phyloP scores from a whole-genome alignment of 37 sponge, comb jelly and placozoan species.

The Trichoplax adhaerens region DNA sequence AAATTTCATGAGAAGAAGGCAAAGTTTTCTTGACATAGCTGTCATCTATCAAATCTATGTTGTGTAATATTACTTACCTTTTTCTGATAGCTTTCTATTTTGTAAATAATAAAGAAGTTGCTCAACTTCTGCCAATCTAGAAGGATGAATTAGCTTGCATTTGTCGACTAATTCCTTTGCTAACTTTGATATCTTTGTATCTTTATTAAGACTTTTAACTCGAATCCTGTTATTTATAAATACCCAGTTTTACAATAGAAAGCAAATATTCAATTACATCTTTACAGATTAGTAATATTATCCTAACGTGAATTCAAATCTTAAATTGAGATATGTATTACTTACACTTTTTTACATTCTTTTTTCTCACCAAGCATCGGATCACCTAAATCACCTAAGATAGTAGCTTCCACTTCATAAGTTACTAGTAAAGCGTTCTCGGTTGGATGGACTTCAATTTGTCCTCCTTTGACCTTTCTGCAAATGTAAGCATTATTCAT shows the following conservation, averaged over 20 bases:
- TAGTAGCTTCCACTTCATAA: slow-evolving; percentile 62
- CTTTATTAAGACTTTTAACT: slow-evolving; percentile 26
- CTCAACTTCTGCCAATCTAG: slow-evolving; percentile 63
- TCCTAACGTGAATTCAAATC: no score
- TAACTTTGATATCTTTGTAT: slow-evolving; percentile 33
- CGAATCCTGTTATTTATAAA: slow-evolving; percentile 23
- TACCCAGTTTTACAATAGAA: no score
- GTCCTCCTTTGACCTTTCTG: slow-evolving; percentile 45
- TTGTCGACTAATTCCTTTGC: slow-evolving; percentile 45
- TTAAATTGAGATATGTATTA: no score
- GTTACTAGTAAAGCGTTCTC: slow-evolving; percentile 64
- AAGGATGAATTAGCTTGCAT: slow-evolving; percentile 46
- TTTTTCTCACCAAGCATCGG: slow-evolving; percentile 67
- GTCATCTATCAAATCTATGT: no score
- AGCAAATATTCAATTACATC: no score
- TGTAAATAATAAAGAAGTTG: slow-evolving; percentile 71
- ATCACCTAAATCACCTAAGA: slow-evolving; percentile 59
- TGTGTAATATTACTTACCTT: no score
- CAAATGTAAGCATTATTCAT: not conserved
- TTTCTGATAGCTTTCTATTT: slow-evolving; percentile 13
- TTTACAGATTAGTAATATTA: no score
- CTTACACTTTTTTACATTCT: slow-evolving; percentile 58
- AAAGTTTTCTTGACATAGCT: no score
- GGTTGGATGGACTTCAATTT: slow-evolving; percentile 79
- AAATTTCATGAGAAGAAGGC: no score